Base-by-base conservation (phyloP, 2,888 invertebrate species). In the Hirtodrosophila histrioides region DNA sequence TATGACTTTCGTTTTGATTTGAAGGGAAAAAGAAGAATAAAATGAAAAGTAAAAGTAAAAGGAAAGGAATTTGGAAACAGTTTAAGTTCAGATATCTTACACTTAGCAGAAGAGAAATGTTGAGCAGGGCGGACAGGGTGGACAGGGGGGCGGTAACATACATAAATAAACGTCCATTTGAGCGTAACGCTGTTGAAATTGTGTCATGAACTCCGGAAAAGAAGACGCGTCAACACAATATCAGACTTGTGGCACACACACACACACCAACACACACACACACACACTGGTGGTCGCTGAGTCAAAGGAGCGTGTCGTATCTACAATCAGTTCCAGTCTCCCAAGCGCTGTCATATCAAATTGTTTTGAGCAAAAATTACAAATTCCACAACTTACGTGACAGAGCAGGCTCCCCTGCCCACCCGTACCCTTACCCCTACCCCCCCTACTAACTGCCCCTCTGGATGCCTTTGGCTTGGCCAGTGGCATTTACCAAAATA, bases 241-340 rank as follows among this genome's bases (percentile, higher is more conserved):
- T 37, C 43, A 55, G 53, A 51, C 61, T 50, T 43, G 40, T 40
- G 45, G 45, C 27, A 31, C 31, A 31, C 31, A 31, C 31, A 8
- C 8, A 31, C 9, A 31, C 17, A 17, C 17, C 1, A 1, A 17
- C 27, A 31, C 31, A 31, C 31, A 36, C 37, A 53, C 17, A 57
- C 53, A 69, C 37, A 54, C 51, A 46, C 61, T 73, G 64, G 1
- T 17, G 57, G 69, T 60, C 75, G 67, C 79, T 69, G 76, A 79
- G 53, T 62, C 76, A 75, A 77, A 78, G 79, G 75, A 86, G 83
- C 91, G 90, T 90, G 90, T 87, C 87, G 73, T 91, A 91, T 90
- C 90, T 90, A 70, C 76, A 89, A 90, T 91, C 91, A 84, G 83
- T 75, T 75, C 54, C 72, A 71, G 64, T 69, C 54, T 64, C 63